phyloP scores from a whole-genome alignment of 1,140 invertebrate genomes.

The Penaeus japonicus region DNA sequence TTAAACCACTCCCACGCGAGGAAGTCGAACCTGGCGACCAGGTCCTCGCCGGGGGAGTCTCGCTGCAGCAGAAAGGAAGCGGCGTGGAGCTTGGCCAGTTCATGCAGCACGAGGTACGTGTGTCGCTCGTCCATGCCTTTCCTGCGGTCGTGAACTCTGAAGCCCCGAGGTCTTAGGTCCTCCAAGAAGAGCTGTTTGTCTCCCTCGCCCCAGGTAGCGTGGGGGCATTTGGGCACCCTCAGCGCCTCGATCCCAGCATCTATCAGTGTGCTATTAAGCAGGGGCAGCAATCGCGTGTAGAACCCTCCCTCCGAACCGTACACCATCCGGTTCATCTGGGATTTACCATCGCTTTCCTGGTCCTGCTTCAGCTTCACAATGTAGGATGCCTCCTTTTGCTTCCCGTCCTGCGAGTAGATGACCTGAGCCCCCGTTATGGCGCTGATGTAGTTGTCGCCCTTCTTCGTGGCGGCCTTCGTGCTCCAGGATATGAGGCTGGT shows the following conservation, averaged over 20 bases:
- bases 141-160: slow-evolving; percentile 23
- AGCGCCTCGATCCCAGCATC: background rate
- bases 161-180: slow-evolving; percentile 4
- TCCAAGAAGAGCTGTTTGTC: slow-evolving; percentile 15
- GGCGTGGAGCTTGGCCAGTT: slow-evolving; percentile 37
- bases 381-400: slow-evolving; percentile 15
- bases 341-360: background rate
- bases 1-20: slow-evolving; percentile 20
- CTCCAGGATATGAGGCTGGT: slow-evolving; percentile 24
- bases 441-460: slow-evolving; percentile 36
- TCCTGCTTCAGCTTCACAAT: slow-evolving; percentile 27
- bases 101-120: slow-evolving; percentile 7
- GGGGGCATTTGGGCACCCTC: slow-evolving; percentile 14
- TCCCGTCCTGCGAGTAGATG: background rate
- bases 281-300: slow-evolving; percentile 1
- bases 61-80: slow-evolving; percentile 23
- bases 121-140: background rate
- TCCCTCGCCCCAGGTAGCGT: background rate
- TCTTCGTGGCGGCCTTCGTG: slow-evolving; percentile 19
- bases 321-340: background rate
- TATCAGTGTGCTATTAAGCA: background rate
- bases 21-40: background rate
- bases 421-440: slow-evolving; percentile 20
- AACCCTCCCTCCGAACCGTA: slow-evolving; percentile 21
- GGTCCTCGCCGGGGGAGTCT: background rate